phyloP scores from a whole-genome alignment of 2,113 vertebrate species.

The Syngnathoides biaculeatus region DNA sequence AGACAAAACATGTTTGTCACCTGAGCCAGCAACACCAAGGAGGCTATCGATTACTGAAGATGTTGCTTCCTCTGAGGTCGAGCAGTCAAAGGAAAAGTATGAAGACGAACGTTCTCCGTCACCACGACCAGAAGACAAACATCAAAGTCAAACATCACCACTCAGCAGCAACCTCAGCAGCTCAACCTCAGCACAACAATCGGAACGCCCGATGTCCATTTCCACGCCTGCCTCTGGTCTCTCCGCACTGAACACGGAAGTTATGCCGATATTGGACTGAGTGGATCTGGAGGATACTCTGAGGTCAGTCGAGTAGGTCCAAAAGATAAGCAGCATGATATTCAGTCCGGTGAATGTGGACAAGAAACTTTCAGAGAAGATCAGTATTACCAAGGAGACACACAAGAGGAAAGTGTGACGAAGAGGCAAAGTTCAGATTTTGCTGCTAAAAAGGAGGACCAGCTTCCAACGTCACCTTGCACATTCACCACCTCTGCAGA shows the following conservation, averaged over 20 bases:
- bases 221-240: conserved; percentile 21
- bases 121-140: conserved; percentile 15
- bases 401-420: conserved; percentile 27
- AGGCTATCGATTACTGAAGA: conserved; percentile 21
- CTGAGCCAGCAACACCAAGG: conserved; percentile 28
- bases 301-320: conserved; percentile 27
- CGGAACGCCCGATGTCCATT: conserved; percentile 18
- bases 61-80: conserved; percentile 13
- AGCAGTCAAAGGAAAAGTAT: conserved; percentile 18
- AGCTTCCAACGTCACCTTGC: conserved; percentile 61
- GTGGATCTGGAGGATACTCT: conserved; percentile 28
- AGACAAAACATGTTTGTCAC: conserved; percentile 18
- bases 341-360: conserved; percentile 26
- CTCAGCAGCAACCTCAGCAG: conserved; percentile 27
- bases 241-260: conserved; percentile 27
- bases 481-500: conserved; percentile 40
- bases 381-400: conserved; percentile 38
- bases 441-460: conserved; percentile 54
- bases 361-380: conserved; percentile 37
- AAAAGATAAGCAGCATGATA: conserved; percentile 39
- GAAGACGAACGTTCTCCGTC: conserved; percentile 19
- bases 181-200: conserved; percentile 12
- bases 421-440: conserved; percentile 27
- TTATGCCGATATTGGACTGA: conserved; percentile 52
- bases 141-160: conserved; percentile 8